Conservation (phyloP, 2,797 vertebrate species). For the Paramormyrops hopkinsi region DNA sequence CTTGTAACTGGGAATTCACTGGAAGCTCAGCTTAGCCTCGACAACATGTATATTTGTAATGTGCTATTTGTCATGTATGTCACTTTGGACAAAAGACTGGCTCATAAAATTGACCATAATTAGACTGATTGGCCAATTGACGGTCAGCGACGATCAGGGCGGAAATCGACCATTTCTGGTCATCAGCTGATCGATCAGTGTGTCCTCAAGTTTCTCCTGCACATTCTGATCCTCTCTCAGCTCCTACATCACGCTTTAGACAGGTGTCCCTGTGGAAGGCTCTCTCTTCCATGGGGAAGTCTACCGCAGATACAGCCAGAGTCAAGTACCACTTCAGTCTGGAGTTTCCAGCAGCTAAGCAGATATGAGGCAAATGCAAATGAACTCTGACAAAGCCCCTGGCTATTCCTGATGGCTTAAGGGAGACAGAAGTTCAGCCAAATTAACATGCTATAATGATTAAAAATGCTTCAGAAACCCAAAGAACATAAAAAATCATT, state of each 20-base stretch:
- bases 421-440: not conserved
- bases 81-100: not conserved
- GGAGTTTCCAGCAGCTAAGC: not conserved
- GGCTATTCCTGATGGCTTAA: not conserved
- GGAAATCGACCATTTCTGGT: not conserved
- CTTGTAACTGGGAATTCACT: not conserved
- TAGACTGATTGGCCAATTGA: not conserved
- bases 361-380: not conserved
- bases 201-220: not conserved
- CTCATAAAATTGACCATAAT: not conserved
- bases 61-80: not conserved
- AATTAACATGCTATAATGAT: not conserved
- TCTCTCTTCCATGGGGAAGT: not conserved
- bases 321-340: not conserved
- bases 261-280: not conserved
- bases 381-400: slow-evolving; percentile 2
- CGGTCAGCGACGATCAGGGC: not conserved
- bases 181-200: not conserved
- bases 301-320: not conserved
- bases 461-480: not conserved
- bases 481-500: not conserved
- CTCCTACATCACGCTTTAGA: not conserved
- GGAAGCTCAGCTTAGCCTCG: not conserved
- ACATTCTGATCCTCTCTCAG: not conserved
- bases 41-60: not conserved